Evolutionary conservation across 1,140 invertebrate species (phyloP).

Genomic region (Drosophila pachea): DNA sequence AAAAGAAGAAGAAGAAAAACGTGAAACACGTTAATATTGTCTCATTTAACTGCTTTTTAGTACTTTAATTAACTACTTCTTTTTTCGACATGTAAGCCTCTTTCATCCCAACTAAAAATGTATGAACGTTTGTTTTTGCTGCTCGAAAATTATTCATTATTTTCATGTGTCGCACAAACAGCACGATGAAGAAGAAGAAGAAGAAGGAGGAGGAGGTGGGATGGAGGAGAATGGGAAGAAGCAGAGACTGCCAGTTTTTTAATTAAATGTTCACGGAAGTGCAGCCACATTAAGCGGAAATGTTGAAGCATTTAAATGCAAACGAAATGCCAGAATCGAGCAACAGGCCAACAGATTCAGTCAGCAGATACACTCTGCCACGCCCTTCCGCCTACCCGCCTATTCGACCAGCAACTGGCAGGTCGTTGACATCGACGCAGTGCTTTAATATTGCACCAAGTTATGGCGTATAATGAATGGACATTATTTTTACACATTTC

Average conservation of each 20-base stretch:
- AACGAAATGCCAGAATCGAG: constrained; percentile 33
- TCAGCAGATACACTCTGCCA: neutral
- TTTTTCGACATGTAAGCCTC: no score
- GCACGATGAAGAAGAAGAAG: constrained; percentile 23
- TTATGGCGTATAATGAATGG: neutral
- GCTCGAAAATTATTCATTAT: neutral
- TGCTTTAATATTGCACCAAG: constrained; percentile 1
- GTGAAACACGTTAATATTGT: no score
- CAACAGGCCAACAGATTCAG: constrained; percentile 24
- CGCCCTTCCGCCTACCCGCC: neutral
- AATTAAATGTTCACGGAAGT: constrained; percentile 66
- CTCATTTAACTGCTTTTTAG: no score
- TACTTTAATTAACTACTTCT: no score
- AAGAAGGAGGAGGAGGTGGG: constrained; percentile 1
- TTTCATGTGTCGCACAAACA: constrained; percentile 24
- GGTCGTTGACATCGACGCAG: neutral
- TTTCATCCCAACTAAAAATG: no score
- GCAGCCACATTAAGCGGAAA: constrained; percentile 58
- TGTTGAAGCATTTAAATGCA: constrained; percentile 61
- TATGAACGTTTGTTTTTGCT: neutral
- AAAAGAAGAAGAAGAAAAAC: no score
- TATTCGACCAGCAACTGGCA: neutral
- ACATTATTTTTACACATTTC: neutral
- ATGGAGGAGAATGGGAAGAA: neutral
- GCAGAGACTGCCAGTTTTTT: constrained; percentile 53